Evolutionary conservation across 53 echinoderm and acorn worm genomes (phyloP), one percentile per base, ranked within the genome.

Genomic region (Patiria pectinifera): DNA sequence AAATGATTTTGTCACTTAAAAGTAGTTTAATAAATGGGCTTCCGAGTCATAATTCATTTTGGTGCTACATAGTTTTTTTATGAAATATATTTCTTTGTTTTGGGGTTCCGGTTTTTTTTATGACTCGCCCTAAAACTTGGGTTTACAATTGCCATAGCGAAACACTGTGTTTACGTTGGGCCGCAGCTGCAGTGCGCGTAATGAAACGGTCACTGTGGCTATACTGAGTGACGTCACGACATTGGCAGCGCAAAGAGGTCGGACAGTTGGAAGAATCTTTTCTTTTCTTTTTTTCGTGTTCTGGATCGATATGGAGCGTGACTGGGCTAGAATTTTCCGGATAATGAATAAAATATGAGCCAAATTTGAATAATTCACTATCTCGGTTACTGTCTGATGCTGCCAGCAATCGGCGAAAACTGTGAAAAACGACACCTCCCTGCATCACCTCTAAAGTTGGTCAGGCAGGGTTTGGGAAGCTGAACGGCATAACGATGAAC

Each of bases 301-400:
- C 70, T 44, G n/a, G 66, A 85, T 85, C 85, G 21, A 85, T 85
- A 43, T 24, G 14, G 66, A 66, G 62, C 85, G 85, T 85, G 85
- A 43, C 69, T 25, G 21, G 13, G 85, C 44, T 25, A 11, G 69
- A 18, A 69, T 63, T 85, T 84, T 69, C 66, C 45, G 63, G 45
- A 15, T 1, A 18, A 85, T 85, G 85, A 85, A 85, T 85, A 85
- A 85, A 85, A 85, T 85, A 85, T 85, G 46, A 85, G 85, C 15
- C 59, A 83, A 35, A 85, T 25, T 85, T 66, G 85, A 85, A 85
- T 85, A 45, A 85, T 85, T 85, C 85, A 69, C 63, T 26, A 74
- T 18, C 74, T 22, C 18, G 24, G 22, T 10, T 24, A 74, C 74
- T 23, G 74, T 74, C 74, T 5, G 74, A 74, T 23, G 9, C 22